Conservation (phyloP, 1,140 invertebrate species). For the Thalassaphorura encarpata region DNA sequence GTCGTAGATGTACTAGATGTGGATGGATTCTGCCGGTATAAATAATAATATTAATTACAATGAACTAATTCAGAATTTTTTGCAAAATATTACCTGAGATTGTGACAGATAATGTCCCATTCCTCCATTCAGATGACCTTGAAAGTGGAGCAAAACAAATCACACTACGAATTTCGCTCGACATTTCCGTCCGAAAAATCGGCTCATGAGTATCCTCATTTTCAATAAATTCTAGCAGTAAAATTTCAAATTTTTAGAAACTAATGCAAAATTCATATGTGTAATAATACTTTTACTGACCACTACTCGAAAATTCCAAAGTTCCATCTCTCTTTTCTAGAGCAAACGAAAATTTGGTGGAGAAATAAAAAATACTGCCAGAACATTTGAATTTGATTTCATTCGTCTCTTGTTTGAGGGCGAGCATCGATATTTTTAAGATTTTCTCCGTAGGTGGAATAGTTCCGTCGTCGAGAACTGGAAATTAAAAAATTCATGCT, state of each 20-base stretch:
- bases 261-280: not conserved
- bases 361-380: constrained; percentile 26
- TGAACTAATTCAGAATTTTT: too few species aligned
- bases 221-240: constrained; percentile 10
- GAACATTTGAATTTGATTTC: constrained; percentile 21
- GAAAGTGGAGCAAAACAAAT: constrained; percentile 28
- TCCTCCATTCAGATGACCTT: constrained; percentile 26
- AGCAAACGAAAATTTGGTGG: constrained; percentile 24
- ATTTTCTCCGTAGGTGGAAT: constrained; percentile 21
- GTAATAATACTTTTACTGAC: constrained; percentile 7
- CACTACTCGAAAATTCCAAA: constrained; percentile 14
- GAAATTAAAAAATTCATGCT: not conserved
- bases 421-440: constrained; percentile 16
- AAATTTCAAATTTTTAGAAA: not conserved
- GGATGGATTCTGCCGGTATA: too few species aligned
- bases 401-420: constrained; percentile 1
- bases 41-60: too few species aligned
- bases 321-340: constrained; percentile 25
- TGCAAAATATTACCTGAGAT: not conserved
- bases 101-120: constrained; percentile 16
- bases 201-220: constrained; percentile 20
- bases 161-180: constrained; percentile 12
- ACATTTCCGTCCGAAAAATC: constrained; percentile 11
- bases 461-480: constrained; percentile 22
- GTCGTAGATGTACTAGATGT: too few species aligned